These are phyloP conservation scores for Caenorhabditis zanzibari DNA, from an alignment of 2,888 invertebrate species.

Conservation along the genomic window DNA sequence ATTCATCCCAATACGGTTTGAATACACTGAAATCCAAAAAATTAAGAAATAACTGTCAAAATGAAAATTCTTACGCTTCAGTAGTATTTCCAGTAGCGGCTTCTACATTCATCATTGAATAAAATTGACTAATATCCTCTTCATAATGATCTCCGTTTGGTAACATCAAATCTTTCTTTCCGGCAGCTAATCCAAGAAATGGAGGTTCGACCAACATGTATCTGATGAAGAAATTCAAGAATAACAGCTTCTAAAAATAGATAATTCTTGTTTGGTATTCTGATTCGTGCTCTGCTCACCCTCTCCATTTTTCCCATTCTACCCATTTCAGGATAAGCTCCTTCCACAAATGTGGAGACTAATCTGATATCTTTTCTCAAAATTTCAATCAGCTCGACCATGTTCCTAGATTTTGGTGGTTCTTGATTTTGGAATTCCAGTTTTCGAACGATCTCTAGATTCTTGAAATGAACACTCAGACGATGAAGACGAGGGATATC, in stretches of 20 bases:
- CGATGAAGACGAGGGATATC: slow-evolving; percentile 48
- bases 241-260: slow-evolving; percentile 40
- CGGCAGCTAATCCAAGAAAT: slow-evolving; percentile 50
- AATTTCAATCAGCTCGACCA: slow-evolving; percentile 55
- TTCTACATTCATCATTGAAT: slow-evolving; percentile 27
- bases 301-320: slow-evolving; percentile 39
- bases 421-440: slow-evolving; percentile 54
- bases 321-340: slow-evolving; percentile 51
- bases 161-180: slow-evolving; percentile 46
- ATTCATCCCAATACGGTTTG: slow-evolving; percentile 62
- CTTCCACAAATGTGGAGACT: slow-evolving; percentile 50
- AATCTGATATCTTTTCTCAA: slow-evolving; percentile 49
- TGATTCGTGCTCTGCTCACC: slow-evolving; percentile 17
- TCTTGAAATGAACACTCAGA: slow-evolving; percentile 40
- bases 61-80: not conserved
- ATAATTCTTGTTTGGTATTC: not conserved
- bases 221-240: slow-evolving; percentile 59
- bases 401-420: slow-evolving; percentile 54
- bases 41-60: not conserved
- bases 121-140: slow-evolving; percentile 48
- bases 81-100: slow-evolving; percentile 10
- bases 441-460: slow-evolving; percentile 47
- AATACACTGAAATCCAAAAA: slow-evolving; percentile 19
- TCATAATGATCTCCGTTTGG: slow-evolving; percentile 61
- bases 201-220: slow-evolving; percentile 60